phyloP scores from a whole-genome alignment of 2,113 vertebrate species.

The Prunella himalayana region DNA sequence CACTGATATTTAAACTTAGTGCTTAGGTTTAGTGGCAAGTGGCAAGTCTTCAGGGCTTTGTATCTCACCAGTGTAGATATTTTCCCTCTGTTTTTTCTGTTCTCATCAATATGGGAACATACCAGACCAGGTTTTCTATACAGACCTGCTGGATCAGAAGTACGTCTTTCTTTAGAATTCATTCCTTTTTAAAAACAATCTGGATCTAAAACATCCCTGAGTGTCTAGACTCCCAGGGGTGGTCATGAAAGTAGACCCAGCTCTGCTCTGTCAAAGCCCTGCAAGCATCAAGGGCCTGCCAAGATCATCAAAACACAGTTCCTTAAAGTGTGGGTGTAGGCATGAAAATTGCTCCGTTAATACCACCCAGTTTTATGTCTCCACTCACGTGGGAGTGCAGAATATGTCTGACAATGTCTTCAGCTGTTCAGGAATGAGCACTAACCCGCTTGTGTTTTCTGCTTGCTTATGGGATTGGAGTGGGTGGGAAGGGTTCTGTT shows the following conservation, averaged over 20 bases:
- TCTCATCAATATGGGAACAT: background rate
- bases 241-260: background rate
- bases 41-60: background rate
- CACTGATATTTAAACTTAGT: background rate
- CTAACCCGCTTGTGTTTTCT: background rate
- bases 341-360: background rate
- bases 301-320: background rate
- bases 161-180: background rate
- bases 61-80: background rate
- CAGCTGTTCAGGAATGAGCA: background rate
- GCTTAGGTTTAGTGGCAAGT: background rate
- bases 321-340: background rate
- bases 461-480: background rate
- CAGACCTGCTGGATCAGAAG: background rate
- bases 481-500: conserved; percentile 1
- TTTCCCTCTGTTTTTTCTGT: background rate
- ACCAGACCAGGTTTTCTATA: background rate
- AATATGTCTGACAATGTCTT: conserved; percentile 25
- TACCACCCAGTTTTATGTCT: conserved; percentile 1
- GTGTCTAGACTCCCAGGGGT: background rate
- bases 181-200: background rate
- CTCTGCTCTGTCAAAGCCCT: background rate
- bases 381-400: background rate
- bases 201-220: background rate
- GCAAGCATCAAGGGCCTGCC: background rate